phyloP scores from a whole-genome alignment of 1,140 invertebrate genomes.

The Lepidurus apus region DNA sequence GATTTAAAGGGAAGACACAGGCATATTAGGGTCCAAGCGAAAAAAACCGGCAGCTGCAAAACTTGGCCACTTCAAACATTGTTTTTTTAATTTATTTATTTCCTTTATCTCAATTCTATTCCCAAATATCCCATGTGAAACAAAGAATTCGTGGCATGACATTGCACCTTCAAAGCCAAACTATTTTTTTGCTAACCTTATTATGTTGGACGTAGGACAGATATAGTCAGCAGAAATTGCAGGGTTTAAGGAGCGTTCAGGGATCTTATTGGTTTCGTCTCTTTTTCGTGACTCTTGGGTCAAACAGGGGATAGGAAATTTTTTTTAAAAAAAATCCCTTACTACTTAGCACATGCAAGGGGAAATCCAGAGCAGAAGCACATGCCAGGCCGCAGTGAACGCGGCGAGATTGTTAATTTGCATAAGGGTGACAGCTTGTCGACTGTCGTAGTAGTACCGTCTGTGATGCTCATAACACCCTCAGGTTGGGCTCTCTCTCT shows the following conservation, averaged over 20 bases:
- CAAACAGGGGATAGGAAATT: not conserved
- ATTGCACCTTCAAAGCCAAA: not conserved
- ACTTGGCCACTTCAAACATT: not conserved
- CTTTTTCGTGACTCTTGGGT: not conserved
- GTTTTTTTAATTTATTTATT: not conserved
- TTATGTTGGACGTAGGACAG: not conserved
- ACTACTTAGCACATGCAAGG: not conserved
- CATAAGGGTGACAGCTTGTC: constrained; percentile 18
- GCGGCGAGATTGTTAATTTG: not conserved
- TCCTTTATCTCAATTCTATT: not conserved
- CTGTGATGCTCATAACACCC: not conserved
- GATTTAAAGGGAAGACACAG: not conserved
- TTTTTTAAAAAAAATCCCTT: not conserved
- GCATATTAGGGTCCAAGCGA: not conserved
- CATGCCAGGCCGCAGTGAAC: not conserved
- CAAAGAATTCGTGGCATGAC: not conserved
- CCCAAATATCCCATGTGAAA: not conserved
- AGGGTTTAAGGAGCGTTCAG: not conserved
- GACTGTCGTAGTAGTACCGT: constrained; percentile 8
- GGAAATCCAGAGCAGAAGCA: not conserved
- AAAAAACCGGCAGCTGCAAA: not conserved
- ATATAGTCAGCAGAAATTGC: not conserved
- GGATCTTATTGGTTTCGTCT: not conserved
- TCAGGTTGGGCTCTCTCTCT: not conserved
- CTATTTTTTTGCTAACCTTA: not conserved